A percentile compares a stretch with the other conserved stretches of the same genome.
These are phyloP conservation scores for Lepidotrigona ventralis DNA, from an alignment of 1,140 invertebrate species.

Conservation along the genomic window DNA sequence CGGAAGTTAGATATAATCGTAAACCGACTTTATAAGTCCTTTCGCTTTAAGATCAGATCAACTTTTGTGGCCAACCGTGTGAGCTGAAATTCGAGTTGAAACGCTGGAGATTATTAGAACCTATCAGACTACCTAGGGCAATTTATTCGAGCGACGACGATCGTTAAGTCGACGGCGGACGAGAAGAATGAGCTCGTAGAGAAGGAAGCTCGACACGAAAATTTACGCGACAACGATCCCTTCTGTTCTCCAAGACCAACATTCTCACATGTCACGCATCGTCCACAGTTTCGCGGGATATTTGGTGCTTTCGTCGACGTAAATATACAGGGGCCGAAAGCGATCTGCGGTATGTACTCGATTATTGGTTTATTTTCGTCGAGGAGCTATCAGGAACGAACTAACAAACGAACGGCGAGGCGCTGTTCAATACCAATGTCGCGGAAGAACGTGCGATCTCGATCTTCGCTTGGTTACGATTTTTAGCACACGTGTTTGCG, in stretches of 20 bases:
- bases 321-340: constrained; percentile 12
- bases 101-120: not conserved
- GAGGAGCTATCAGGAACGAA: not conserved
- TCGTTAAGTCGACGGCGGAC: constrained; percentile 1
- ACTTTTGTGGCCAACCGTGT: too few relatives aligned
- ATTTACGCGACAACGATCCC: not conserved
- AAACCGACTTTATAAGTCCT: too few relatives aligned
- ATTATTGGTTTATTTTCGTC: constrained; percentile 26
- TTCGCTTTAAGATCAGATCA: too few relatives aligned
- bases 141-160: not conserved
- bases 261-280: not conserved
- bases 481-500: not conserved
- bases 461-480: not conserved
- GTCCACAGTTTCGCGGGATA: not conserved
- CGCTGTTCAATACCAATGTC: constrained; percentile 36
- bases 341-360: not conserved
- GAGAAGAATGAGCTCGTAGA: constrained; percentile 10
- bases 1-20: too few relatives aligned
- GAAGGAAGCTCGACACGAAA: constrained; percentile 3
- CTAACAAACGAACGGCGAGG: not conserved
- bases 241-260: not conserved
- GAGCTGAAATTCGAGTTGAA: too few relatives aligned
- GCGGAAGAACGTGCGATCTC: not conserved
- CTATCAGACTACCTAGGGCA: not conserved
- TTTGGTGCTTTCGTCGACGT: not conserved